phyloP scores from a whole-genome alignment of 2,113 vertebrate genomes.

The Panthera uncia region DNA sequence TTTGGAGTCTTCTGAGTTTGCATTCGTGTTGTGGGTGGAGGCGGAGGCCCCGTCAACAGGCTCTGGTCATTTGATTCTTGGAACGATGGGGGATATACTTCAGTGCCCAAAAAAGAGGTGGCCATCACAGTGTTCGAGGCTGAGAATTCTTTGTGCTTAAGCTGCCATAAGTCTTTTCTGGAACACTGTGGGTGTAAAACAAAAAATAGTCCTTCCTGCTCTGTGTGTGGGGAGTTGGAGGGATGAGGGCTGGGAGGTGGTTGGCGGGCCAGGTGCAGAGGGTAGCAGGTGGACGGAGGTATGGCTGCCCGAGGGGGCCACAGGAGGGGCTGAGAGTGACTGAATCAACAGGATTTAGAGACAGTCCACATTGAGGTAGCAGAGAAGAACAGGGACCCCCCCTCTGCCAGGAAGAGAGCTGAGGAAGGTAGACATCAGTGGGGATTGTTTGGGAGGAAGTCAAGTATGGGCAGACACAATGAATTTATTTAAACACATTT shows the following conservation, averaged over 20 bases:
- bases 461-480: neutral
- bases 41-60: neutral
- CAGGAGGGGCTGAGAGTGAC: neutral
- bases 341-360: neutral
- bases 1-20: neutral
- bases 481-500: neutral
- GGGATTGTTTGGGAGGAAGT: neutral
- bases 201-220: conserved; percentile 7
- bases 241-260: neutral
- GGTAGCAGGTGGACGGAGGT: neutral
- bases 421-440: accelerated
- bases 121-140: neutral
- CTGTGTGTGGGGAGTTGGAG: neutral
- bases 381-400: neutral
- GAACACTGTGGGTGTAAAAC: conserved; percentile 27
- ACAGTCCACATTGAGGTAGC: too few species aligned
- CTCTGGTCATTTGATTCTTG: neutral
- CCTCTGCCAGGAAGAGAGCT: neutral
- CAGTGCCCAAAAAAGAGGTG: neutral
- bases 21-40: neutral
- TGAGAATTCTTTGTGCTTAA: conserved; percentile 23
- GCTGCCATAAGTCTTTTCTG: conserved; percentile 26
- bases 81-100: neutral
- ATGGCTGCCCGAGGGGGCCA: neutral
- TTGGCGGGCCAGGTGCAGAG: neutral